These are phyloP conservation scores for Drosophila subquinaria DNA, from an alignment of 2,888 invertebrate species.

Conservation along the genomic window DNA sequence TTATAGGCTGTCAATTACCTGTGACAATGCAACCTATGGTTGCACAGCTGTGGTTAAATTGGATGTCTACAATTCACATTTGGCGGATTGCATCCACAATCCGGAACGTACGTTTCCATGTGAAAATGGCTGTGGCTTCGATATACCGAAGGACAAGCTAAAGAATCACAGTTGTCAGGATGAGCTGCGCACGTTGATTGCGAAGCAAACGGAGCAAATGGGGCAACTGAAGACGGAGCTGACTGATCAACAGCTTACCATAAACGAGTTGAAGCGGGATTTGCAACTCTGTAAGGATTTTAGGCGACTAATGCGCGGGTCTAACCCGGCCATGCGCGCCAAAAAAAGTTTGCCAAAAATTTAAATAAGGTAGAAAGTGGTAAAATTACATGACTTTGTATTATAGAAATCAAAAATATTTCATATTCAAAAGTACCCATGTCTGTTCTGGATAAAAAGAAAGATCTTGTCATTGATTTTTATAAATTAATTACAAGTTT, in stretches of 20 bases:
- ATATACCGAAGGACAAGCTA: slow-evolving; percentile 97
- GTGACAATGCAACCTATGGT: slow-evolving; percentile 96
- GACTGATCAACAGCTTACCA: slow-evolving; percentile 93
- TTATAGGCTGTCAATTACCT: slow-evolving; percentile 92
- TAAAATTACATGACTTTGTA: too few relatives aligned
- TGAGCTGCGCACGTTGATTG: slow-evolving; percentile 93
- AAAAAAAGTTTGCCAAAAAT: slow-evolving; percentile 64
- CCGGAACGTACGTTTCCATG: slow-evolving; percentile 97
- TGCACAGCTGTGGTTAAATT: slow-evolving; percentile 94
- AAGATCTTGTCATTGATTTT: too few relatives aligned
- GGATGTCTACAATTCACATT: slow-evolving; percentile 93
- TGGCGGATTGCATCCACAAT: slow-evolving; percentile 97
- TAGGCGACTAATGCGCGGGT: slow-evolving; percentile 94
- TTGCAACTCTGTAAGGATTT: slow-evolving; percentile 95
- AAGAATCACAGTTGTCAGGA: slow-evolving; percentile 97
- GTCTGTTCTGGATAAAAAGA: too few relatives aligned
- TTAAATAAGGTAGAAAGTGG: too few relatives aligned
- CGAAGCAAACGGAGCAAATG: slow-evolving; percentile 95
- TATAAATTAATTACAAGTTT: too few relatives aligned
- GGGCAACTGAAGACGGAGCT: slow-evolving; percentile 94
- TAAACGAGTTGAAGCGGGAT: slow-evolving; percentile 96
- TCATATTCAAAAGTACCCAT: too few relatives aligned
- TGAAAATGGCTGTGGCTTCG: slow-evolving; percentile 96
- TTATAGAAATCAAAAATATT: too few relatives aligned
- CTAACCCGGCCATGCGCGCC: slow-evolving; percentile 96